A percentile compares a stretch with the other conserved stretches of the same genome.
Evolutionary conservation across 2,113 vertebrate genomes (phyloP).

Genomic region (Sinocyclocheilus rhinocerous): DNA sequence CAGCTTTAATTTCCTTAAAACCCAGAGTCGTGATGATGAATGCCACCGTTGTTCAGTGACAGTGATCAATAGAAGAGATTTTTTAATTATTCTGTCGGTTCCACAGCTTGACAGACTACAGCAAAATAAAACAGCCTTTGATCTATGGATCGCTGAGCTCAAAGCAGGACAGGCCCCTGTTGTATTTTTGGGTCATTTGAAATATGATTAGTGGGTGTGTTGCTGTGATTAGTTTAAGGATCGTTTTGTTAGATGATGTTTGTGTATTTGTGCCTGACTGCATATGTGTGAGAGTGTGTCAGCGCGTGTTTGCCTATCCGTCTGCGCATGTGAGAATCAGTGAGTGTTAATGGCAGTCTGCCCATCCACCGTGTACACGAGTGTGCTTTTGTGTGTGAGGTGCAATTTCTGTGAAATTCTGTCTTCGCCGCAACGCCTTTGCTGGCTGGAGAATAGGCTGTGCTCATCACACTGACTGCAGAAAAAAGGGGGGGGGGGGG

Average conservation of each 20-base stretch:
- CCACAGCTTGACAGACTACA: not conserved
- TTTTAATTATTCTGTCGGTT: slow-evolving; percentile 3
- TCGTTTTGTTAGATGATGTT: slow-evolving; percentile 3
- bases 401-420: not conserved
- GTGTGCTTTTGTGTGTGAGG: not conserved
- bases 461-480: not conserved
- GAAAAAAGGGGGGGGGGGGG: not conserved
- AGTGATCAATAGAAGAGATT: slow-evolving; percentile 35
- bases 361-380: not conserved
- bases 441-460: not conserved
- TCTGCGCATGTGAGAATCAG: slow-evolving; percentile 30
- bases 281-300: slow-evolving; percentile 24
- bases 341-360: not conserved
- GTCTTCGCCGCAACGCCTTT: no score
- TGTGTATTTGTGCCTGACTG: not conserved
- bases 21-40: slow-evolving; percentile 37
- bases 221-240: not conserved
- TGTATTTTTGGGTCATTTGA: no score
- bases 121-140: slow-evolving; percentile 31
- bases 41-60: slow-evolving; percentile 31
- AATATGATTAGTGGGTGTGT: not conserved
- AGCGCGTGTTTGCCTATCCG: not conserved
- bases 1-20: slow-evolving; percentile 29
- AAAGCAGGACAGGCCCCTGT: not conserved
- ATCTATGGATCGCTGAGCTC: slow-evolving; percentile 29